These are phyloP conservation scores for Propithecus perrieri DNA, from an alignment of 2,797 vertebrate genomes.

Conservation along the genomic window DNA sequence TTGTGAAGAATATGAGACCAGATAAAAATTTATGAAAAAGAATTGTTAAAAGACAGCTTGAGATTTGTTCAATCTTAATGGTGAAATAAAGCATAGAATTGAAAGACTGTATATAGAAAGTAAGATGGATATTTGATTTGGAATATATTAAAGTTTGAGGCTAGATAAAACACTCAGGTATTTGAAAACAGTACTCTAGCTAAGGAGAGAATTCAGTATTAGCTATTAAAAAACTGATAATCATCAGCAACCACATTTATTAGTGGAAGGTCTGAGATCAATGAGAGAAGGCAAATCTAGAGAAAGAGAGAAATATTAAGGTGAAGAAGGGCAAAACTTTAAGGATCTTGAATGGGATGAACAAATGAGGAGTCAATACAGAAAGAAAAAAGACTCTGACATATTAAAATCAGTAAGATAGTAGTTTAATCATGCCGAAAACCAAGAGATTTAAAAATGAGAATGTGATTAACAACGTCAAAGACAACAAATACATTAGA, in stretches of 20 bases:
- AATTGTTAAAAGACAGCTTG: neutral
- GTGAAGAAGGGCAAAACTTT: neutral
- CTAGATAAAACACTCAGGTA: neutral
- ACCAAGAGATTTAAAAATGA: neutral
- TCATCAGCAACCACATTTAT: neutral
- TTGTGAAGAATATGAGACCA: neutral
- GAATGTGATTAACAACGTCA: neutral
- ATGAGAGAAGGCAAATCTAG: neutral
- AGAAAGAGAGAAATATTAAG: neutral
- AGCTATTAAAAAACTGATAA: neutral
- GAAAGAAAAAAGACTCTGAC: neutral
- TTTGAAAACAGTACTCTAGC: neutral
- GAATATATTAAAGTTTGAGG: neutral
- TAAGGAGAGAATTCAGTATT: neutral
- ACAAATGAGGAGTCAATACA: neutral
- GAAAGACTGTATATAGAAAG: neutral
- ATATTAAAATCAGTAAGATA: neutral
- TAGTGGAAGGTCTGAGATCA: neutral
- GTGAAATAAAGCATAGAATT: neutral
- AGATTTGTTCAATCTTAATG: neutral
- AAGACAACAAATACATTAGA: neutral
- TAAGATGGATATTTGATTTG: neutral
- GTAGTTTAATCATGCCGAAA: neutral
- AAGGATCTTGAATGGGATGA: neutral
- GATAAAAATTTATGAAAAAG: neutral